Base-by-base conservation (phyloP, 2,113 vertebrate genomes). In the Lampris megalopsis region DNA sequence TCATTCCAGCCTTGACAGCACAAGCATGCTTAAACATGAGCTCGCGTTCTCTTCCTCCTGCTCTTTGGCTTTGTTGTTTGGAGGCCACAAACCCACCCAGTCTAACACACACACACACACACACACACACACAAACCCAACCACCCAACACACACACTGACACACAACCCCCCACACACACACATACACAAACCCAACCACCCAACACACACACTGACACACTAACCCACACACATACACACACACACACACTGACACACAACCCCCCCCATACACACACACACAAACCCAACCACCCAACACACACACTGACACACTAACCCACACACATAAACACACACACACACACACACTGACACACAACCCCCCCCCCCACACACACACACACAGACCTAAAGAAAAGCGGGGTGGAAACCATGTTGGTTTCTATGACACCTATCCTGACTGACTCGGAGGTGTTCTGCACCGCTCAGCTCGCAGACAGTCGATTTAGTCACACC, bases 401-500 rank as follows among this genome's bases (percentile, higher is more conserved):
- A 11, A 43, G 40, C 4, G 40, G 37, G 43, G 47, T 40, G 8
- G 7, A 42, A 47, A 38, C 2, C 1, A 49, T 43, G 13, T 6
- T 63, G 76, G 63, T 75, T 68, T 74, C 76, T 45, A 43, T 49
- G 42, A 81, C 58, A 78, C 71, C 78, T 40, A 69, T 75, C 61
- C 47, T n/a, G 47, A 40, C 58, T 68, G 63, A 58, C 71, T 80
- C 49, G 3, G 41, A 82, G 38, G 67, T 78, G 65, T 81, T 61
- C 80, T 84, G 63, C 83, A 82, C 79, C 57, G 65, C 75, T 77
- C 65, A 67, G 75, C 36, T 67, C 76, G 45, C 43, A 40, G 65
- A 40, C 11, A 81, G 78, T 85, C 41, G 62, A 70, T 74, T 75
- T 82, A 83, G 83, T 80, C 71, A 76, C 64, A 68, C 81, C 80